Conservation (phyloP, 2,113 vertebrate species). For the Menidia beryllina region DNA sequence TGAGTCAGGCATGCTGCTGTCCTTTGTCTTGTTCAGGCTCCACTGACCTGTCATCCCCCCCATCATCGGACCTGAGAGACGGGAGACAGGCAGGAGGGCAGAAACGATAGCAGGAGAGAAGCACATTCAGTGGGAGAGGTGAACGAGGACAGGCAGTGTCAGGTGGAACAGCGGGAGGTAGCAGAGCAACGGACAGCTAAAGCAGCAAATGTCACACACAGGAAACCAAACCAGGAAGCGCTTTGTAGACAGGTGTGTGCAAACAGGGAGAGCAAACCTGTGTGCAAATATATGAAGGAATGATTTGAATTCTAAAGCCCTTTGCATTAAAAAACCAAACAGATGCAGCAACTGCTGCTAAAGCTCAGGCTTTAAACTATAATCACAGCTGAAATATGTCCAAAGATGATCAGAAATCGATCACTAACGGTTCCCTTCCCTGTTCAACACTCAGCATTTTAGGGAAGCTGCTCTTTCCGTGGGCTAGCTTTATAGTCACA, state of each 20-base stretch:
- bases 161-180: background rate
- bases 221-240: slow-evolving; percentile 11
- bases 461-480: too few species aligned
- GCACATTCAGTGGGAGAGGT: background rate
- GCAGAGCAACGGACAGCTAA: background rate
- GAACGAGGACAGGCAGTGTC: slow-evolving; percentile 1
- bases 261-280: background rate
- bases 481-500: too few species aligned
- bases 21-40: slow-evolving; percentile 70
- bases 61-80: slow-evolving; percentile 65
- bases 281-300: background rate
- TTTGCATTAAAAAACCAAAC: background rate
- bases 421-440: too few species aligned
- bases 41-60: slow-evolving; percentile 66
- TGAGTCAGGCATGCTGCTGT: slow-evolving; percentile 68
- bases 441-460: background rate
- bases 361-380: background rate
- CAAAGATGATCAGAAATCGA: too few species aligned
- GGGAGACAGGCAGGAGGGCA: slow-evolving; percentile 3
- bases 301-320: background rate
- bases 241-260: background rate
- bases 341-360: background rate
- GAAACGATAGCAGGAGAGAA: background rate
- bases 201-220: slow-evolving; percentile 11
- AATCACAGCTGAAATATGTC: background rate